phyloP scores from a whole-genome alignment of 2,113 vertebrate genomes.

The Silurus glanis region DNA sequence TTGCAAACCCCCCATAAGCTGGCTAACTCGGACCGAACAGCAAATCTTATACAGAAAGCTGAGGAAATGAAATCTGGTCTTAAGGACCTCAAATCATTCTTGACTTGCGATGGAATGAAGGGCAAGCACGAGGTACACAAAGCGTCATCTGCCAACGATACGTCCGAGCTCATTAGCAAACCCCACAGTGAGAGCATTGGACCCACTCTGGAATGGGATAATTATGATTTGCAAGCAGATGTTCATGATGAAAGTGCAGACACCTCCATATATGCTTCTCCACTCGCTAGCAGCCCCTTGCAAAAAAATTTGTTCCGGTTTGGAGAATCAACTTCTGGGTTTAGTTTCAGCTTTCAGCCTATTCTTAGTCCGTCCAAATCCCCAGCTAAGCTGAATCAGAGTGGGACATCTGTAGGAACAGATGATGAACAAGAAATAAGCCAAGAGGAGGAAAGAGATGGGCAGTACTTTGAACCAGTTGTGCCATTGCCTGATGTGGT shows the following conservation, averaged over 20 bases:
- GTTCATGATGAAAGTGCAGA: conserved; percentile 81
- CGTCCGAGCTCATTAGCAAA: conserved; percentile 72
- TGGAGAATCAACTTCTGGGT: conserved; percentile 89
- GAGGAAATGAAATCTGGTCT: conserved; percentile 98
- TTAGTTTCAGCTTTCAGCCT: conserved; percentile 96
- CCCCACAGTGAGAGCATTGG: conserved; percentile 77
- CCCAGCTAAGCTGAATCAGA: conserved; percentile 88
- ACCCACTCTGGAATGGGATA: conserved; percentile 90
- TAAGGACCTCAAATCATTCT: conserved; percentile 91
- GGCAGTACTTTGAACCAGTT: conserved; percentile 94
- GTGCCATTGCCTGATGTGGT: conserved; percentile 92
- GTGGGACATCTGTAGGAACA: conserved; percentile 83
- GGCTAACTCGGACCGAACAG: conserved; percentile 88
- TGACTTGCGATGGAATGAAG: conserved; percentile 88
- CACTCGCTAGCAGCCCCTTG: conserved; percentile 81
- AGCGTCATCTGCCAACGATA: conserved; percentile 45
- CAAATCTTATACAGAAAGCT: conserved; percentile 92
- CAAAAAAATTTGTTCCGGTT: conserved; percentile 92
- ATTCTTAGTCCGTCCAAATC: conserved; percentile 91
- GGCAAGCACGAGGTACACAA: conserved; percentile 74
- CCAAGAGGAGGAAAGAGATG: conserved; percentile 92
- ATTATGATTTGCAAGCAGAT: conserved; percentile 86
- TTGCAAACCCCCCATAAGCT: conserved; percentile 97
- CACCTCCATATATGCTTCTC: conserved; percentile 83
- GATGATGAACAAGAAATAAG: conserved; percentile 89